phyloP scores from a whole-genome alignment of 2,888 invertebrate species.

The Harpalus rufipes region DNA sequence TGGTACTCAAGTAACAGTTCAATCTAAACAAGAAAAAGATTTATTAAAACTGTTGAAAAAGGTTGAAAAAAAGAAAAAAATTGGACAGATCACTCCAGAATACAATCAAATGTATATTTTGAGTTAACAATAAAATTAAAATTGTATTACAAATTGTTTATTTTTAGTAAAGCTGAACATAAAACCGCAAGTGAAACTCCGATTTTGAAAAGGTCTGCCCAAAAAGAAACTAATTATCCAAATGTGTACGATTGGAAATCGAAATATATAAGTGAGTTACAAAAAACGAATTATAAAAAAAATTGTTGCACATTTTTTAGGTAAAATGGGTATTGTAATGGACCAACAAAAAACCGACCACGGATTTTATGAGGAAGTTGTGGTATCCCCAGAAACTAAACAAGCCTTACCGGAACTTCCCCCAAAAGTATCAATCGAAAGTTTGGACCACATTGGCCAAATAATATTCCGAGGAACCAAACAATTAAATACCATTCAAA shows the following conservation, averaged over 20 bases:
- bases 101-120: constrained; percentile 53
- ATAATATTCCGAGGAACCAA: constrained; percentile 93
- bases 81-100: constrained; percentile 8
- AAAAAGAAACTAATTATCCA: constrained; percentile 84
- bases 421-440: constrained; percentile 71
- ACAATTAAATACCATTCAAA: constrained; percentile 95
- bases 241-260: constrained; percentile 91
- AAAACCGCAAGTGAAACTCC: constrained; percentile 71
- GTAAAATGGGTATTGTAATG: neutral
- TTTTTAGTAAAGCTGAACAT: constrained; percentile 72
- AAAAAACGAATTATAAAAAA: neutral
- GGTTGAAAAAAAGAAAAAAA: constrained; percentile 87
- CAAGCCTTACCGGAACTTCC: constrained; percentile 75
- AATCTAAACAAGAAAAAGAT: constrained; percentile 90
- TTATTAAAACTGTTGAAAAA: constrained; percentile 88
- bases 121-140: neutral
- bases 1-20: constrained; percentile 89
- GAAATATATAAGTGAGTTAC: neutral
- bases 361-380: constrained; percentile 91
- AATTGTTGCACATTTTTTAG: neutral
- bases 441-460: constrained; percentile 87
- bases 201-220: constrained; percentile 71
- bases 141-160: constrained; percentile 55
- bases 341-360: constrained; percentile 77
- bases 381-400: constrained; percentile 86